phyloP scores from a whole-genome alignment of 2,888 invertebrate species.

The Tyria jacobaeae region DNA sequence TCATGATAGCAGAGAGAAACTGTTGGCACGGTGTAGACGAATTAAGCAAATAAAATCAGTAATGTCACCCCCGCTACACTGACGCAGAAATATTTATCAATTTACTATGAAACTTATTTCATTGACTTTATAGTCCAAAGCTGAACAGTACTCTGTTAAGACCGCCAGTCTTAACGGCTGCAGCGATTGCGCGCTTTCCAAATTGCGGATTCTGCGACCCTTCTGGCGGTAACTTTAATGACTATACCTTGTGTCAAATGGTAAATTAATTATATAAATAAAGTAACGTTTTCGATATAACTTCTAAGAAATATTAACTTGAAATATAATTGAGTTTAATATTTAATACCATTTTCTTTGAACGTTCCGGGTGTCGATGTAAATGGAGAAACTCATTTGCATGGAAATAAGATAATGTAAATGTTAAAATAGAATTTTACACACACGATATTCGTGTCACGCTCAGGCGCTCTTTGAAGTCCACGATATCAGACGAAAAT shows the following conservation, averaged over 20 bases:
- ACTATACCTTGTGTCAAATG: not conserved
- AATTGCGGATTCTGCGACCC: not conserved
- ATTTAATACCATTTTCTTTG: no score
- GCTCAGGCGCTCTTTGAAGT: not conserved
- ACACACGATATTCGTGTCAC: not conserved
- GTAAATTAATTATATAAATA: no score
- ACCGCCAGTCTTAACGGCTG: no score
- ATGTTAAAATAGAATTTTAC: not conserved
- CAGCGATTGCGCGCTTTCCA: no score
- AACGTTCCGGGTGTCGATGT: not conserved
- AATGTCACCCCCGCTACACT: not conserved
- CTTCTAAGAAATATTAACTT: not conserved
- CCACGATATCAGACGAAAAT: not conserved
- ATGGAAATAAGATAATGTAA: constrained; percentile 1
- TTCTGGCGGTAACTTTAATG: not conserved
- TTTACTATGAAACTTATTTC: not conserved
- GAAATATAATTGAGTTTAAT: not conserved
- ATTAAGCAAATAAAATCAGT: no score
- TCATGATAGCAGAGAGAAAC: not conserved
- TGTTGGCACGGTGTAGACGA: not conserved
- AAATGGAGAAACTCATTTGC: not conserved
- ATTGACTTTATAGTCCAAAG: not conserved
- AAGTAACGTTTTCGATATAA: not conserved
- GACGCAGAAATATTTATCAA: not conserved
- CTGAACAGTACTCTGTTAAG: not conserved